Percentiles rank a stretch among this genome's conserved stretches.
Evolutionary conservation across 2,113 vertebrate species (phyloP).

Genomic region (Gasterosteus nipponicus): DNA sequence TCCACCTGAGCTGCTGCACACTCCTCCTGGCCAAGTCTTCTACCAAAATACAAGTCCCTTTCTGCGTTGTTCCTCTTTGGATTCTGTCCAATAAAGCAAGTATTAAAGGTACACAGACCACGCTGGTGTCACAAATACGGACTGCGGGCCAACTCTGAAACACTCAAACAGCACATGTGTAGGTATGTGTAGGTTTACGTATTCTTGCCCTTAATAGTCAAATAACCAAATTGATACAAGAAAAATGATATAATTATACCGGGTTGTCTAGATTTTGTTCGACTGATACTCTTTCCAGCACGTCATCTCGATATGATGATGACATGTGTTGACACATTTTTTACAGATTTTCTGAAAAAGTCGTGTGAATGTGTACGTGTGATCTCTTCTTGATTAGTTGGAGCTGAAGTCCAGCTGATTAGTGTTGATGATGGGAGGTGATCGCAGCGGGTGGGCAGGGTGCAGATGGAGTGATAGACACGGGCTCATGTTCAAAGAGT

Average conservation of each 20-base stretch:
- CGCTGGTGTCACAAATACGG: too few relatives aligned
- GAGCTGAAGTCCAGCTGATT: background rate
- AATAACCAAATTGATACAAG: background rate
- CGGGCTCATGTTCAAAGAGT: conserved; percentile 40
- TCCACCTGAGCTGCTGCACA: too few relatives aligned
- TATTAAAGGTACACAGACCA: too few relatives aligned
- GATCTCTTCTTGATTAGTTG: background rate
- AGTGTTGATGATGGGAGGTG: conserved; percentile 19
- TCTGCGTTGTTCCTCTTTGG: too few relatives aligned
- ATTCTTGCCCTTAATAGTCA: too few relatives aligned
- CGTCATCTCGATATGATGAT: background rate
- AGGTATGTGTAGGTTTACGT: too few relatives aligned
- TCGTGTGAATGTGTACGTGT: background rate
- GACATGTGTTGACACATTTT: background rate
- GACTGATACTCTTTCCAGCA: background rate
- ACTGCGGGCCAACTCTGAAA: too few relatives aligned
- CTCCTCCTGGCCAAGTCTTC: too few relatives aligned
- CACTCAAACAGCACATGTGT: too few relatives aligned
- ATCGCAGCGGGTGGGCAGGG: conserved; percentile 33
- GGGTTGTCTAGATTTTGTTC: background rate
- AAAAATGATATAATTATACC: background rate
- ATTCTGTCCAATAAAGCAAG: too few relatives aligned
- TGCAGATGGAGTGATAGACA: conserved; percentile 54
- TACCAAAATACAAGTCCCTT: too few relatives aligned
- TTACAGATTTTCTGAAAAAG: background rate